Percentiles rank a stretch among this genome's conserved stretches.
Evolutionary conservation across 1,140 invertebrate genomes (phyloP).

Genomic region (Hypsibius dujardini): DNA sequence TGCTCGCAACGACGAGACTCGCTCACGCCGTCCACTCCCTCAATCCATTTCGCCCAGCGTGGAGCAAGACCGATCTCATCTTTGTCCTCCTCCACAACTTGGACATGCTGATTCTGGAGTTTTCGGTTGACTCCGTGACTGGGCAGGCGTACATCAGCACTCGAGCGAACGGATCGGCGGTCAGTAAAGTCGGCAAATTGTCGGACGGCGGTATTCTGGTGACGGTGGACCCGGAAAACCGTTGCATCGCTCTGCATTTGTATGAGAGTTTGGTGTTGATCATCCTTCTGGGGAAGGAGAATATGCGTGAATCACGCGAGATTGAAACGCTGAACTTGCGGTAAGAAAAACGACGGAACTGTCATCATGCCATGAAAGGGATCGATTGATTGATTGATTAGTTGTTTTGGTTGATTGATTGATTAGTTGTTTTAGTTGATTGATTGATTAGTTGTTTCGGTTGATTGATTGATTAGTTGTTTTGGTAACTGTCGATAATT

Average conservation of each 20-base stretch:
- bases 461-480: too few relatives aligned
- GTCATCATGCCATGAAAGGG: too few relatives aligned
- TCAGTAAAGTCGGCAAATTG: neutral
- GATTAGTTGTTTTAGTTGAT: too few relatives aligned
- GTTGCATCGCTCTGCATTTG: neutral
- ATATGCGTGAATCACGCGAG: neutral
- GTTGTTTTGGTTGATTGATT: too few relatives aligned
- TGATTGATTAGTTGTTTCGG: too few relatives aligned
- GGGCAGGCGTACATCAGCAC: neutral
- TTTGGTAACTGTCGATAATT: too few relatives aligned
- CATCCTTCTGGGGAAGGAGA: neutral
- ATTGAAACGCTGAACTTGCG: neutral
- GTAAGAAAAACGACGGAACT: too few relatives aligned
- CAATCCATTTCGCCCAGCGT: neutral
- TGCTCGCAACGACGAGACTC: neutral
- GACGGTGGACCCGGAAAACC: neutral
- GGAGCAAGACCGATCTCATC: neutral
- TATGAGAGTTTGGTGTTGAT: slow-evolving; percentile 1
- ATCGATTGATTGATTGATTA: too few relatives aligned
- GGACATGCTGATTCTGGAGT: neutral
- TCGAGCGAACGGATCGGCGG: neutral
- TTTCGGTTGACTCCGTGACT: neutral
- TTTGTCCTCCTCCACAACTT: slow-evolving; percentile 1
- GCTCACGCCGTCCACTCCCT: neutral
- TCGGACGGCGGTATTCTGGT: neutral